Evolutionary conservation across 2,888 invertebrate species (phyloP).

Genomic region (Agrochola circellaris): DNA sequence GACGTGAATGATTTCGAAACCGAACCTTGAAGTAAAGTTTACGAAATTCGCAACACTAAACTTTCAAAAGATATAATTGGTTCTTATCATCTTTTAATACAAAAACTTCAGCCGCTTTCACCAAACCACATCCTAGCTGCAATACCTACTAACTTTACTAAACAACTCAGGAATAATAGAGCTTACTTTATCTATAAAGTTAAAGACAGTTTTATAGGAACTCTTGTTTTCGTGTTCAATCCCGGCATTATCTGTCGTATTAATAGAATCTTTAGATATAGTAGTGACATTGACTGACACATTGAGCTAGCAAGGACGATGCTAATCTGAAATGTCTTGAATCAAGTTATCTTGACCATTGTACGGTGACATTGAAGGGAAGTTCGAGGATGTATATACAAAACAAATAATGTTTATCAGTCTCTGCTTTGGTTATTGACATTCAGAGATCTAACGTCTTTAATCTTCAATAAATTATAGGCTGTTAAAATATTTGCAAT

Average conservation of each 20-base stretch:
- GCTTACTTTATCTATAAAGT: constrained; percentile 5
- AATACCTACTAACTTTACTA: background rate
- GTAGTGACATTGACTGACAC: constrained; percentile 36
- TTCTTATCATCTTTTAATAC: background rate
- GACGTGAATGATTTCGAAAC: constrained; percentile 33
- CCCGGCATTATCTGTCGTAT: constrained; percentile 16
- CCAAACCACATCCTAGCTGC: background rate
- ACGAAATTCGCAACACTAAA: constrained; percentile 9
- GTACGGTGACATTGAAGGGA: constrained; percentile 16
- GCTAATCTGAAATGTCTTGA: constrained; percentile 26
- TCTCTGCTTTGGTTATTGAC: background rate
- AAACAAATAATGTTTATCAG: constrained; percentile 8
- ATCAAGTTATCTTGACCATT: constrained; percentile 32
- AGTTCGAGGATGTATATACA: background rate
- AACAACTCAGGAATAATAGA: background rate
- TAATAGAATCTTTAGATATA: constrained; percentile 38
- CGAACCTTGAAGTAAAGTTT: constrained; percentile 24
- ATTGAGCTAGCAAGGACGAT: constrained; percentile 19
- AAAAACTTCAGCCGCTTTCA: too few species aligned
- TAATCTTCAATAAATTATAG: background rate
- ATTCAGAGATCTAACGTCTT: background rate
- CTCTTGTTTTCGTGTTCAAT: constrained; percentile 1
- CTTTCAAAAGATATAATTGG: constrained; percentile 22
- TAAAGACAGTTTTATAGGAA: constrained; percentile 9
- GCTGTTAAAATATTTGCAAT: background rate